These are phyloP conservation scores for Pseudois nayaur DNA, from an alignment of 2,113 vertebrate genomes.

Conservation along the genomic window DNA sequence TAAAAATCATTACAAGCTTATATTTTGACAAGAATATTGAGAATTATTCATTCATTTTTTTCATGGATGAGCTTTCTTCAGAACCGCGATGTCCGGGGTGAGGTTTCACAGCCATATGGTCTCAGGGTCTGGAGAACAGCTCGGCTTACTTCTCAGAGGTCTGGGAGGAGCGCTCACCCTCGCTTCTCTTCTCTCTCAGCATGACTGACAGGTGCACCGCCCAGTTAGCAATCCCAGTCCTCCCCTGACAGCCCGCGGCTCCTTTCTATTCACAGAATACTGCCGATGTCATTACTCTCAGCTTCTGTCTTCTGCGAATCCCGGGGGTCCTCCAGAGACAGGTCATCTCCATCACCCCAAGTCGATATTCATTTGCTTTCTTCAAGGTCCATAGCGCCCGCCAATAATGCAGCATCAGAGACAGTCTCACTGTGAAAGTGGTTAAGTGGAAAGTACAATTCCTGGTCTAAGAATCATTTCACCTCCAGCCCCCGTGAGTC, in stretches of 20 bases:
- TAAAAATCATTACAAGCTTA: background rate
- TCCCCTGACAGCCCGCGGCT: background rate
- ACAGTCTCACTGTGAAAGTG: conserved; percentile 27
- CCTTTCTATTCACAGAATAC: conserved; percentile 59
- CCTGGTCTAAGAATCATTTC: background rate
- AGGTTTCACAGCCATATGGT: background rate
- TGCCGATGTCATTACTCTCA: conserved; percentile 65
- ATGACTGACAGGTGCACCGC: background rate
- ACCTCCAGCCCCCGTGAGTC: background rate
- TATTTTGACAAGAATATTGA: background rate
- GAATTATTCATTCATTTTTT: background rate
- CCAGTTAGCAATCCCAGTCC: conserved; percentile 7
- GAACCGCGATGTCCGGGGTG: background rate
- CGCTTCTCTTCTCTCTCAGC: background rate
- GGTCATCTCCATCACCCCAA: conserved; percentile 53
- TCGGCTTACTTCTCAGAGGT: background rate
- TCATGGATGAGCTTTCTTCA: background rate
- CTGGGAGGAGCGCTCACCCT: background rate
- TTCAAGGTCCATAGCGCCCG: conserved; percentile 58
- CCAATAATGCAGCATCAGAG: background rate
- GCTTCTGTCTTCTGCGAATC: conserved; percentile 65
- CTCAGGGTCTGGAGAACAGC: background rate
- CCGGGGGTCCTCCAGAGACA: conserved; percentile 28
- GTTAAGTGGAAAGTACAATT: background rate
- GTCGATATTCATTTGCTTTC: conserved; percentile 71